Percentiles rank a stretch among this genome's conserved stretches.
Evolutionary conservation across 2,888 invertebrate species (phyloP).

Genomic region (Metalampra italica): DNA sequence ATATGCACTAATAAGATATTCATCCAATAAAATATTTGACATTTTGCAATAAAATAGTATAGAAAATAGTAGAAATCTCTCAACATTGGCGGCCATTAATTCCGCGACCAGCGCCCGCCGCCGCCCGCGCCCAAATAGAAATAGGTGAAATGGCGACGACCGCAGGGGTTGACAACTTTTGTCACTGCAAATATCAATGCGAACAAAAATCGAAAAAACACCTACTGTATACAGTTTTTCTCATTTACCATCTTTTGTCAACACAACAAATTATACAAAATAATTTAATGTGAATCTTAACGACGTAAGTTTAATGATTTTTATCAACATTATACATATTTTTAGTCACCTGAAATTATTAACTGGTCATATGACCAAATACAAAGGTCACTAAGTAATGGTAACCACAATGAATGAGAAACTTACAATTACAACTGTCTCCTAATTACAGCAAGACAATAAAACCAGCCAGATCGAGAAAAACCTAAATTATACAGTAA

Average conservation of each 20-base stretch:
- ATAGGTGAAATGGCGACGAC: slow-evolving; percentile 44
- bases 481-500: background rate
- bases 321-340: no score
- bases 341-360: no score
- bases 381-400: background rate
- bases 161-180: slow-evolving; percentile 21
- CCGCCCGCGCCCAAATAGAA: slow-evolving; percentile 29
- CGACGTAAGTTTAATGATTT: no score
- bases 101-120: slow-evolving; percentile 16
- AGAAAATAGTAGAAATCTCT: background rate
- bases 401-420: background rate
- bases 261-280: no score
- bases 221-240: no score
- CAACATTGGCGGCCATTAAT: slow-evolving; percentile 11
- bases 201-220: no score
- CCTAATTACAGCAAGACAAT: background rate
- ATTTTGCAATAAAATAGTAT: background rate
- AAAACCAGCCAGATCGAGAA: background rate
- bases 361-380: background rate
- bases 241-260: no score
- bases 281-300: no score
- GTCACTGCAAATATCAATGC: no score
- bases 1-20: no score
- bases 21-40: no score
- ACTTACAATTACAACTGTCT: background rate